These are phyloP conservation scores for Rhynchonycteris naso DNA, from an alignment of 2,797 vertebrate genomes.

Conservation along the genomic window DNA sequence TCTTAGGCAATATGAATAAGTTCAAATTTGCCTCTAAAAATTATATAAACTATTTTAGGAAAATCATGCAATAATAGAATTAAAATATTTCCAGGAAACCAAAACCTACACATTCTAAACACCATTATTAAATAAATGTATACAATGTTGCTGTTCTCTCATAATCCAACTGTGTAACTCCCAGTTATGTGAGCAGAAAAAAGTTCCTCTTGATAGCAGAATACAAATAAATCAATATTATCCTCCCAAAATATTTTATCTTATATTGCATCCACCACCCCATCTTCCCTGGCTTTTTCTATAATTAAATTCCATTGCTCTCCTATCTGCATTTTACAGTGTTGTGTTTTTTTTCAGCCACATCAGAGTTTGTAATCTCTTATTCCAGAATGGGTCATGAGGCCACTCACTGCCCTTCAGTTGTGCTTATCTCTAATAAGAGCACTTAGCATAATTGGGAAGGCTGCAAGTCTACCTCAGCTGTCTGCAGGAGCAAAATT, in stretches of 20 bases:
- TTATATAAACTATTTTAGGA: background rate
- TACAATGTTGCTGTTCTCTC: background rate
- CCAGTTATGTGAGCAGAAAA: background rate
- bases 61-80: background rate
- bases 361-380: background rate
- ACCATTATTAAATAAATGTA: background rate
- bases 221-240: background rate
- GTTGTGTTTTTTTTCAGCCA: background rate
- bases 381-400: background rate
- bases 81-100: background rate
- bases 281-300: background rate
- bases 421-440: background rate
- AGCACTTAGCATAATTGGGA: background rate
- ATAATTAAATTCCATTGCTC: background rate
- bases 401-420: accelerated
- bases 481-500: background rate
- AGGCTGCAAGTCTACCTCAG: accelerated
- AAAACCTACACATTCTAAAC: background rate
- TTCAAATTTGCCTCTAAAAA: background rate
- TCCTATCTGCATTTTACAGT: background rate
- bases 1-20: background rate
- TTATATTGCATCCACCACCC: accelerated
- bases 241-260: background rate
- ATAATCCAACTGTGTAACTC: background rate
- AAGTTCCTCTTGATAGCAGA: background rate